Percentiles rank a stretch among this genome's conserved stretches.
Evolutionary conservation across 2,797 vertebrate genomes (phyloP).

Genomic region (Lophius americanus): DNA sequence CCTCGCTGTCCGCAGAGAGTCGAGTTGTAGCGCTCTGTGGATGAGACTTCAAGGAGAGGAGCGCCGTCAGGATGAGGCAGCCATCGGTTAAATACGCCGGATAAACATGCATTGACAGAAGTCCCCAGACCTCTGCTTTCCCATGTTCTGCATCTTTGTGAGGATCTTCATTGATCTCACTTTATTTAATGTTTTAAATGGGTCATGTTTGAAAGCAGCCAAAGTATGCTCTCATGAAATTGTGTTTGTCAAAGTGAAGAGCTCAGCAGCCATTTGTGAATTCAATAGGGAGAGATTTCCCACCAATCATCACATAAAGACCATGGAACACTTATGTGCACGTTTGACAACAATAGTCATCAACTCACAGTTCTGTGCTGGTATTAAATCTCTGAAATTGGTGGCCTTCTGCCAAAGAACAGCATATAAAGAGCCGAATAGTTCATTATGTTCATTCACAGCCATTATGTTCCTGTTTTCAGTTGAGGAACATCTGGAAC

Average conservation of each 20-base stretch:
- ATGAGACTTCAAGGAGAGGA: conserved; percentile 64
- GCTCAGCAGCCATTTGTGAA: conserved; percentile 9
- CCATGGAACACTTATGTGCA: background rate
- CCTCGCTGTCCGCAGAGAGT: conserved; percentile 25
- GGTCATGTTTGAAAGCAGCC: conserved; percentile 19
- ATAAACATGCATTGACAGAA: conserved; percentile 31
- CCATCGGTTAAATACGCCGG: background rate
- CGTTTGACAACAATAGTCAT: conserved; percentile 1
- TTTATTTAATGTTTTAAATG: conserved; percentile 25
- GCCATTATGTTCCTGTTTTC: background rate
- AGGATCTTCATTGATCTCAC: conserved; percentile 20
- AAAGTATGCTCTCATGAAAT: conserved; percentile 16
- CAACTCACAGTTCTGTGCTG: background rate
- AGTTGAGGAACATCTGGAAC: conserved; percentile 7
- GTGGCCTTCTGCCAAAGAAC: conserved; percentile 4
- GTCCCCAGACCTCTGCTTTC: conserved; percentile 31
- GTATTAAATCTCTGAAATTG: background rate
- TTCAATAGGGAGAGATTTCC: conserved; percentile 5
- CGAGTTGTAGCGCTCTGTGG: conserved; percentile 29
- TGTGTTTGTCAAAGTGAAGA: conserved; percentile 25
- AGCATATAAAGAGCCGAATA: background rate
- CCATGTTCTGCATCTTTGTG: conserved; percentile 31
- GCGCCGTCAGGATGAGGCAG: conserved; percentile 25
- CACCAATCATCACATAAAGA: background rate
- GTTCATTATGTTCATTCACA: conserved; percentile 16